Conservation (phyloP, 2,113 vertebrate species). For the Pongo pygmaeus region DNA sequence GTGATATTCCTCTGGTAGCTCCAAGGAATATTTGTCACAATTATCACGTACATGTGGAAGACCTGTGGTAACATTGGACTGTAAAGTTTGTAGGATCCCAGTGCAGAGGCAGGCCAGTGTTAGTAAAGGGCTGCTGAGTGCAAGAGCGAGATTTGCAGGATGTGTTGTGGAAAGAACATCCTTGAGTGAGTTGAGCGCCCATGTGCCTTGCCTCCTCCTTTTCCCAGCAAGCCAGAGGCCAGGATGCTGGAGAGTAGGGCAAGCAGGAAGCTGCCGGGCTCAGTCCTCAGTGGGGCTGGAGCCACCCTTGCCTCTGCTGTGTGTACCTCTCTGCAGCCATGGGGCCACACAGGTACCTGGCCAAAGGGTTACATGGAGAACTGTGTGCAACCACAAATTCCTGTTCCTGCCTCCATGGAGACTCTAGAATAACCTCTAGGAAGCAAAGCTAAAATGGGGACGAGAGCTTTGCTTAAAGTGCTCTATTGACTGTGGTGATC, state of each 20-base stretch:
- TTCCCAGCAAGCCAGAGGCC: neutral
- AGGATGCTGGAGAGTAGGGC: neutral
- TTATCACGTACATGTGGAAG: accelerated
- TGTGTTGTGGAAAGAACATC: accelerated
- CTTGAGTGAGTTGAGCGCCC: accelerated
- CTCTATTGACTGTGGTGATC: neutral
- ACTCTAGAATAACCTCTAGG: neutral
- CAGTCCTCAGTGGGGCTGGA: no score
- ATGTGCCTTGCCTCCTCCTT: neutral
- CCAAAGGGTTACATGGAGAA: neutral
- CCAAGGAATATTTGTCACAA: accelerated
- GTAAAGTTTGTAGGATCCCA: neutral
- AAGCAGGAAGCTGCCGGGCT: neutral
- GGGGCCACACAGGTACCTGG: neutral
- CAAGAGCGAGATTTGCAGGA: neutral
- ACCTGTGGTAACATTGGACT: neutral
- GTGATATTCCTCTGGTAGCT: neutral
- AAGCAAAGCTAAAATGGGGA: neutral
- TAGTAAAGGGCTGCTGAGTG: neutral
- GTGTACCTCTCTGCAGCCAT: neutral
- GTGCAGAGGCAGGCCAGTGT: neutral
- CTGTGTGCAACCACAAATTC: neutral
- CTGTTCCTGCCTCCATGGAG: neutral
- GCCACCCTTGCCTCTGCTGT: neutral
- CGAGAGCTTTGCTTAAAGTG: neutral